Evolutionary conservation across 2,888 invertebrate species (phyloP).

Genomic region (Coleophora flavipennella): DNA sequence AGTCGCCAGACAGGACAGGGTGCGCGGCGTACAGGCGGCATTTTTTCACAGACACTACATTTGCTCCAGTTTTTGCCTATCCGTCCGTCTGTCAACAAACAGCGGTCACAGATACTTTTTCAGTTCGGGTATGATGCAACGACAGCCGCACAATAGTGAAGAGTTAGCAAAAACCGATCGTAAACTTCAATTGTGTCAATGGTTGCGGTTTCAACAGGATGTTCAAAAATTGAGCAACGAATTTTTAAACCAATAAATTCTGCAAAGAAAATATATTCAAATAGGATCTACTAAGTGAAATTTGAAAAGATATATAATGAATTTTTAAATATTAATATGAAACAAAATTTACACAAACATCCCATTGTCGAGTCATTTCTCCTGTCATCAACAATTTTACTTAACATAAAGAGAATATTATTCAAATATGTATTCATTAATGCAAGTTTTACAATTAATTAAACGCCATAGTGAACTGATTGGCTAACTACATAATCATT

Average conservation of each 20-base stretch:
- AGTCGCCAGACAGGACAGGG: no score
- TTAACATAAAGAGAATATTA: constrained; percentile 2
- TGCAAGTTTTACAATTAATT: not conserved
- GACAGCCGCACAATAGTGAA: constrained; percentile 34
- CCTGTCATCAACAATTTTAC: constrained; percentile 8
- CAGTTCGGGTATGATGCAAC: constrained; percentile 27
- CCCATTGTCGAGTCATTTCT: constrained; percentile 6
- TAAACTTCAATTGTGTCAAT: constrained; percentile 35
- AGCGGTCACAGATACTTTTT: not conserved
- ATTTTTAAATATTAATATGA: no score
- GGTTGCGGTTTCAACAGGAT: constrained; percentile 30
- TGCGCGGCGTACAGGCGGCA: constrained; percentile 19
- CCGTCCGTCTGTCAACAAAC: constrained; percentile 9
- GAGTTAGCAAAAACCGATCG: constrained; percentile 42
- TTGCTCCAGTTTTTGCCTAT: constrained; percentile 47
- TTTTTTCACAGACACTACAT: constrained; percentile 24
- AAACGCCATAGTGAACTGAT: constrained; percentile 6
- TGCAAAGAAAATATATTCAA: no score
- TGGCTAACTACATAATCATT: constrained; percentile 3
- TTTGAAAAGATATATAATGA: no score
- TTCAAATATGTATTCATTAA: not conserved
- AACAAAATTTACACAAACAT: constrained; percentile 10
- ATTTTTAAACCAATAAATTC: no score
- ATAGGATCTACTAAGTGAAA: no score
- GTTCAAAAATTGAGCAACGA: constrained; percentile 9